A percentile compares a stretch with the other conserved stretches of the same genome.
Conservation (phyloP, 2,113 vertebrate genomes). For the Ondatra zibethicus region DNA sequence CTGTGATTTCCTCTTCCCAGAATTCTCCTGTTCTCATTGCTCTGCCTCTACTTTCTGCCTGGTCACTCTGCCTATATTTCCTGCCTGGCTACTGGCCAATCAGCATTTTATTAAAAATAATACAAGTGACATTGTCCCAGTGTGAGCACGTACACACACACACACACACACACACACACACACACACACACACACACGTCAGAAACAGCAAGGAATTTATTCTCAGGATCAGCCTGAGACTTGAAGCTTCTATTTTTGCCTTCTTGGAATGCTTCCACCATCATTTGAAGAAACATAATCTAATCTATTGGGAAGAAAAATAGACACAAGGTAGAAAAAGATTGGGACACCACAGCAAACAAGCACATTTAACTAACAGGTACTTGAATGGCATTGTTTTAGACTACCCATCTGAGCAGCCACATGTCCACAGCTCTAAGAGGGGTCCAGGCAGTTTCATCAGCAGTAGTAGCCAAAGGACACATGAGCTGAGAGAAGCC, state of each 20-base stretch:
- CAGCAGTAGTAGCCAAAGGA: not conserved
- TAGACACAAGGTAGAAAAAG: not conserved
- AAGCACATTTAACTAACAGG: not conserved
- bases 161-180: fast-evolving
- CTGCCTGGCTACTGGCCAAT: too few relatives aligned
- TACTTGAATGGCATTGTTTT: not conserved
- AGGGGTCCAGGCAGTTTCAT: not conserved
- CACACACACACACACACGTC: not conserved
- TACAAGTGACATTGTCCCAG: too few relatives aligned
- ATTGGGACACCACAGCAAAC: not conserved
- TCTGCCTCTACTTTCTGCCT: too few relatives aligned
- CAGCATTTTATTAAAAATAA: too few relatives aligned
- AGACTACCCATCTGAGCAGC: not conserved
- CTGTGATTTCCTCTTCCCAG: too few relatives aligned
- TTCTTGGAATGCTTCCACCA: not conserved
- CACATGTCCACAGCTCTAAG: not conserved
- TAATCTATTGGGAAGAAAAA: not conserved
- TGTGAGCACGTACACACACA: too few relatives aligned
- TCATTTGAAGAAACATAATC: not conserved
- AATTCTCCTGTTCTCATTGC: too few relatives aligned
- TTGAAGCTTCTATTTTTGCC: not conserved
- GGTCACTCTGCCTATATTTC: too few relatives aligned
- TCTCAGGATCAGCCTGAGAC: not conserved
- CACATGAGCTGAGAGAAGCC: not conserved
- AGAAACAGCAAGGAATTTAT: not conserved